phyloP scores from a whole-genome alignment of 2,888 invertebrate genomes.

The Ligdia adustata region DNA sequence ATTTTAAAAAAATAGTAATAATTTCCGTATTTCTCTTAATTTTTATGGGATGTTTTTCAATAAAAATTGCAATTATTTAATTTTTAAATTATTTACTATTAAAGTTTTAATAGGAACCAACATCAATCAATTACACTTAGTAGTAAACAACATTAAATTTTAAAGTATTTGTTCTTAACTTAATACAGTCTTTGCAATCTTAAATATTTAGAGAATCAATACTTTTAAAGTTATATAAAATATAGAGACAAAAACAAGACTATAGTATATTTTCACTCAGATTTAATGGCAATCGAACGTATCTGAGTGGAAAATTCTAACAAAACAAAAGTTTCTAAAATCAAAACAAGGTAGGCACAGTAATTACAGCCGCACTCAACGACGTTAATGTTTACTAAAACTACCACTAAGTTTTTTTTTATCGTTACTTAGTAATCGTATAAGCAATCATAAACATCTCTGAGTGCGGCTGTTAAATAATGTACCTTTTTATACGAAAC shows the following conservation, averaged over 20 bases:
- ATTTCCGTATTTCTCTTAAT: too few relatives aligned
- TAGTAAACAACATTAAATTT: too few relatives aligned
- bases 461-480: conserved; percentile 11
- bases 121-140: too few relatives aligned
- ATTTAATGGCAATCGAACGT: conserved; percentile 16
- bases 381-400: conserved; percentile 12
- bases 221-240: too few relatives aligned
- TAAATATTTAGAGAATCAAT: conserved; percentile 7
- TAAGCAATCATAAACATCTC: conserved; percentile 6
- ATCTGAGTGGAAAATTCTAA: conserved; percentile 18
- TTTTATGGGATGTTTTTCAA: too few relatives aligned
- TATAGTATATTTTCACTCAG: conserved; percentile 15
- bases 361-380: conserved; percentile 11
- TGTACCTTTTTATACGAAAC: conserved; percentile 7
- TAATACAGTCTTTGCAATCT: conserved; percentile 16
- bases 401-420: conserved; percentile 10
- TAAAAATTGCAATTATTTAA: too few relatives aligned
- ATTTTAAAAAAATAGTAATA: too few relatives aligned
- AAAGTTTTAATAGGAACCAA: too few relatives aligned
- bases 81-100: too few relatives aligned
- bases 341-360: conserved; percentile 16
- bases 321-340: conserved; percentile 15
- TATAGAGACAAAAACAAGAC: conserved; percentile 17
- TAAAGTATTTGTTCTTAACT: conserved; percentile 17
- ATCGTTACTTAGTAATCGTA: too few relatives aligned